Evolutionary conservation across 2,797 vertebrate genomes (phyloP).

Genomic region (Anabas testudineus): DNA sequence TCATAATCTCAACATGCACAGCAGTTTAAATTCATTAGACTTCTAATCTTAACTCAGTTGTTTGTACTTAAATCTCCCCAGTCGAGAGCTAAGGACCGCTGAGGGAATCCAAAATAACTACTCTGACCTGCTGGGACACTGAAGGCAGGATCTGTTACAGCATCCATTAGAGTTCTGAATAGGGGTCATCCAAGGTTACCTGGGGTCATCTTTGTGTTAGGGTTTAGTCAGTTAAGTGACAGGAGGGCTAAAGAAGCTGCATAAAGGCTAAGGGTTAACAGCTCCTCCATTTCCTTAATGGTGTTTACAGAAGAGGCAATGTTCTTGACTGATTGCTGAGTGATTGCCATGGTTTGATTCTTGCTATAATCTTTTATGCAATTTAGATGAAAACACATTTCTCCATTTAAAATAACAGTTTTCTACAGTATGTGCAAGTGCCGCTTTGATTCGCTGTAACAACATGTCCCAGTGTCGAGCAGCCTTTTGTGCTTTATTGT

Average conservation of each 20-base stretch:
- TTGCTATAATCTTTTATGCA: neutral
- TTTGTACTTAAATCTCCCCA: neutral
- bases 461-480: neutral
- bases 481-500: constrained; percentile 10
- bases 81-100: neutral
- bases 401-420: too few relatives aligned
- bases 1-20: too few relatives aligned
- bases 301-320: constrained; percentile 41
- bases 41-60: neutral
- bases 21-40: neutral
- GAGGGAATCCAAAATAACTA: neutral
- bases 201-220: constrained; percentile 43
- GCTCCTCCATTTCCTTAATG: constrained; percentile 60
- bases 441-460: neutral
- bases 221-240: constrained; percentile 44
- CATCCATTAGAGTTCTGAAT: constrained; percentile 44
- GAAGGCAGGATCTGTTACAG: constrained; percentile 33
- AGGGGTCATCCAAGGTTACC: constrained; percentile 50
- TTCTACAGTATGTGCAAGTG: neutral
- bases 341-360: constrained; percentile 5
- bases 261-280: constrained; percentile 58
- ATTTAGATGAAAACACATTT: neutral
- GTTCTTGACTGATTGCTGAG: constrained; percentile 7
- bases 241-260: constrained; percentile 40
- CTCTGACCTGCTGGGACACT: constrained; percentile 10